Conservation (phyloP, 2,888 invertebrate genomes). For the Creontiades dilutus region DNA sequence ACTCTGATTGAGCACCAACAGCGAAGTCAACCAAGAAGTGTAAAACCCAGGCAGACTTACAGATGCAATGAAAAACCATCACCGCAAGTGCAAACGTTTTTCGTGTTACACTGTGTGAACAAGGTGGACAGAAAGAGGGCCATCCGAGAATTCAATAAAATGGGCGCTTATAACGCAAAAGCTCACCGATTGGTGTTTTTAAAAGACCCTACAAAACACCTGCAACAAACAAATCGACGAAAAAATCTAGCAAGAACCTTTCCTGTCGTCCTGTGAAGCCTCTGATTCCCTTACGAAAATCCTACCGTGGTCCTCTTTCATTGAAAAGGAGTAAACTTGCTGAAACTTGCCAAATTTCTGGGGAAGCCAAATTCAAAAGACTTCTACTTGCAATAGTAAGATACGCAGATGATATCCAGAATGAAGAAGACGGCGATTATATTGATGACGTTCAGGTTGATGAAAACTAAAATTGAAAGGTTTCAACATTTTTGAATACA, state of each 20-base stretch:
- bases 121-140: too few species aligned
- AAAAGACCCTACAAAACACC: constrained; percentile 26
- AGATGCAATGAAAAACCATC: background rate
- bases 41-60: background rate
- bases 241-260: constrained; percentile 42
- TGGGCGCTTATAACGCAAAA: background rate
- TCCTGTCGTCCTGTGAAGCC: constrained; percentile 43
- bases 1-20: background rate
- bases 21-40: constrained; percentile 29
- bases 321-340: constrained; percentile 23
- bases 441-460: constrained; percentile 15
- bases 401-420: background rate
- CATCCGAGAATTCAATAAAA: background rate
- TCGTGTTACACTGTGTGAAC: background rate
- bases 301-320: constrained; percentile 46
- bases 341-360: constrained; percentile 49
- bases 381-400: constrained; percentile 13
- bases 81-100: background rate
- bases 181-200: constrained; percentile 42
- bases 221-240: constrained; percentile 44
- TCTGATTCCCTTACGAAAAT: constrained; percentile 37
- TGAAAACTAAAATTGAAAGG: background rate
- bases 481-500: background rate
- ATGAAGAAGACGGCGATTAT: background rate
- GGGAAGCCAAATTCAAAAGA: constrained; percentile 38